These are phyloP conservation scores for Acropora tenuis DNA, from an alignment of 64 coral and sea anemone species.

Conservation along the genomic window DNA sequence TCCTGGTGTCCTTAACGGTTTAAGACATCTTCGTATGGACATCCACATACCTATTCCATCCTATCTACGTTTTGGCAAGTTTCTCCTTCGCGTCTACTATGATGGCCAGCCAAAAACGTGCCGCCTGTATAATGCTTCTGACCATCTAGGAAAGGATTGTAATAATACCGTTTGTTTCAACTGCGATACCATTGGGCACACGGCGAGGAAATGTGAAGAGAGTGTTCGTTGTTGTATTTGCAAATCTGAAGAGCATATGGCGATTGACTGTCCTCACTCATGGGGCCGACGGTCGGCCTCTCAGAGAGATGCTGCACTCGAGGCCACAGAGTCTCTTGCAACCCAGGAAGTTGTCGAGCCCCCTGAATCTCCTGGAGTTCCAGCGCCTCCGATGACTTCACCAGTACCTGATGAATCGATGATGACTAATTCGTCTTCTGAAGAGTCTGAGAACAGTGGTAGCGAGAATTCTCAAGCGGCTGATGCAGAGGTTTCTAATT, in stretches of 20 bases:
- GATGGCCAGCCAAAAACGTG: background rate
- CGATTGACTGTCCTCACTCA: background rate
- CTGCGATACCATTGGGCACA: background rate
- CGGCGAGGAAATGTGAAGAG: rapidly evolving
- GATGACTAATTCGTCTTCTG: no score
- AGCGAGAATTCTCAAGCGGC: no score
- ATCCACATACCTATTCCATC: background rate
- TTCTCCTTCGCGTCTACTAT: background rate
- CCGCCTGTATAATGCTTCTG: background rate
- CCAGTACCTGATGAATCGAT: no score
- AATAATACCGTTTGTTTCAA: background rate
- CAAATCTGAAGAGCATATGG: background rate
- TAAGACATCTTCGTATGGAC: background rate
- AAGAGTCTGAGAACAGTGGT: no score
- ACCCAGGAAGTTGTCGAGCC: no score
- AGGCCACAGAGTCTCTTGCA: no score
- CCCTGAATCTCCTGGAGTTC: no score
- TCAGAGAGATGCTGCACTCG: no score
- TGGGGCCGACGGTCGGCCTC: background rate
- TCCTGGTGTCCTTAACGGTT: background rate
- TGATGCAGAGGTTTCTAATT: no score
- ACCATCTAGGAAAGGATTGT: background rate
- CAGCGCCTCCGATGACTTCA: no score
- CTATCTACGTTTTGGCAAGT: background rate
- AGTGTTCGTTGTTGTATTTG: background rate